Percentiles rank a stretch among this genome's conserved stretches.
Conservation (phyloP, 2,888 invertebrate species). For the Leptarthrus brevirostris region DNA sequence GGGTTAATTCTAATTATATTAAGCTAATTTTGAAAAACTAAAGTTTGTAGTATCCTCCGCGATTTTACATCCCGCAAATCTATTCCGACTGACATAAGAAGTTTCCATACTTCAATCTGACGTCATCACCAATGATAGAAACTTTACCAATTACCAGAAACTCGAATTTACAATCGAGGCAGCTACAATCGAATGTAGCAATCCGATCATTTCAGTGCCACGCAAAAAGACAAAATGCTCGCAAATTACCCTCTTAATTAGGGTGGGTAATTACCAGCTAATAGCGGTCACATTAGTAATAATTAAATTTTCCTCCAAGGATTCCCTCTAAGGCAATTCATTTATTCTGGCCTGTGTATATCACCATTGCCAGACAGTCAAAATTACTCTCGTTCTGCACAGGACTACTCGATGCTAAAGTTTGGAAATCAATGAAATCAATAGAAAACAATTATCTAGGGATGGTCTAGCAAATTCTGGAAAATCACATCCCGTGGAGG, state of each 20-base stretch:
- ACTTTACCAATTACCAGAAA: no score
- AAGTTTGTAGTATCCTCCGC: no score
- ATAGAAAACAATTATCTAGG: constrained; percentile 44
- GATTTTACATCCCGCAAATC: no score
- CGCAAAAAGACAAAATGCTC: not conserved
- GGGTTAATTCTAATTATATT: no score
- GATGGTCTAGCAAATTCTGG: constrained; percentile 38
- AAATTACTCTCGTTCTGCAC: constrained; percentile 12
- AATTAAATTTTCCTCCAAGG: constrained; percentile 27
- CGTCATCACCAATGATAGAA: no score
- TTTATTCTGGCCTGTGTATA: not conserved
- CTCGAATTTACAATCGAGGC: no score
- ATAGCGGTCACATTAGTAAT: constrained; percentile 41
- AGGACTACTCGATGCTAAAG: not conserved
- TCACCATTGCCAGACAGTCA: constrained; percentile 16
- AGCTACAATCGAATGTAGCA: no score
- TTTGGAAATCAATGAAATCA: constrained; percentile 30
- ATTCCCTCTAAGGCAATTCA: not conserved
- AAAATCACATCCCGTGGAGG: constrained; percentile 39
- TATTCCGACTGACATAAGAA: no score
- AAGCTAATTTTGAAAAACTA: no score
- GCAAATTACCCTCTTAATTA: constrained; percentile 17
- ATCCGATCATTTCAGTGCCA: no score
- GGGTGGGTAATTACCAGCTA: constrained; percentile 25
- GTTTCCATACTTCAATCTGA: no score